Conservation (phyloP, 2,888 invertebrate genomes). For the Hoplodrina ambigua region DNA sequence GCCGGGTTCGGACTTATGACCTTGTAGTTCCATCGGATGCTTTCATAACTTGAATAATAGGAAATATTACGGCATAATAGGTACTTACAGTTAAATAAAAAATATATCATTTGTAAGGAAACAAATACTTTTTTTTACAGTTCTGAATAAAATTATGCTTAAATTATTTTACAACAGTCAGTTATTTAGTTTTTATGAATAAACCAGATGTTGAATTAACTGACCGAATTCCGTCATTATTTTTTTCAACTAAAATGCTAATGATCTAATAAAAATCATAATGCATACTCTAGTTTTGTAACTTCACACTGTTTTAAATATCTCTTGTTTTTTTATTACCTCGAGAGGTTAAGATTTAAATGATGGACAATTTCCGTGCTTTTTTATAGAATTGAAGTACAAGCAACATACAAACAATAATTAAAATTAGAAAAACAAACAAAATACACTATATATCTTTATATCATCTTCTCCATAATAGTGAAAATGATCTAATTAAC, state of each 20-base stretch:
- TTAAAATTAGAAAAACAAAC: background rate
- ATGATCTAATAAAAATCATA: slow-evolving; percentile 41
- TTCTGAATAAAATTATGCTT: slow-evolving; percentile 35
- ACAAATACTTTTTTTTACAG: slow-evolving; percentile 43
- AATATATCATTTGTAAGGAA: slow-evolving; percentile 44
- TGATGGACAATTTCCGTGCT: slow-evolving; percentile 23
- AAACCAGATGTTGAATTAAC: slow-evolving; percentile 41
- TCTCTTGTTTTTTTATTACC: slow-evolving; percentile 18
- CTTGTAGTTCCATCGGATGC: background rate
- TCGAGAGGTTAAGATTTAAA: slow-evolving; percentile 1
- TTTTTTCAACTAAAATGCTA: slow-evolving; percentile 26
- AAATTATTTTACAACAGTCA: slow-evolving; percentile 36
- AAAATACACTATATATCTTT: background rate
- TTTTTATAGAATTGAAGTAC: background rate
- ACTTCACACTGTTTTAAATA: slow-evolving; percentile 27
- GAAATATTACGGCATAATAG: background rate
- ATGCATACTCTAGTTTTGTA: slow-evolving; percentile 38
- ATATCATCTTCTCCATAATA: too few relatives aligned
- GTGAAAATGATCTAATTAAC: background rate
- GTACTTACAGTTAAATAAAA: background rate
- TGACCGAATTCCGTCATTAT: slow-evolving; percentile 54
- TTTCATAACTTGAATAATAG: background rate
- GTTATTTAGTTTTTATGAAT: slow-evolving; percentile 47
- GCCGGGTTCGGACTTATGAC: background rate
- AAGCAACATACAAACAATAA: background rate